Percentiles rank a stretch among this genome's conserved stretches.
These are phyloP conservation scores for Crenuchus spilurus DNA, from an alignment of 2,797 vertebrate genomes.

Conservation along the genomic window DNA sequence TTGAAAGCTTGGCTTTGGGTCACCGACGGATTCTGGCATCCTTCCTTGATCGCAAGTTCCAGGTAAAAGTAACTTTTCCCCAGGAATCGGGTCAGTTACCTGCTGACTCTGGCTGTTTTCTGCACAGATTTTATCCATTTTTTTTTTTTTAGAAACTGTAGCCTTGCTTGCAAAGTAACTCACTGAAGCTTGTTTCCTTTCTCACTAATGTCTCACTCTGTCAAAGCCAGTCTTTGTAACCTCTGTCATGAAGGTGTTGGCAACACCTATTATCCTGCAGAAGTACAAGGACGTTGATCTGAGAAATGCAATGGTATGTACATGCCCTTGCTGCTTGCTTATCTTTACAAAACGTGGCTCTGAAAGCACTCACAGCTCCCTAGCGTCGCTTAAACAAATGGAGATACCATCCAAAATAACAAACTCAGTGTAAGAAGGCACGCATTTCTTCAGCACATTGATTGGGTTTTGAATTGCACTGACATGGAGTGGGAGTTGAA, in stretches of 20 bases:
- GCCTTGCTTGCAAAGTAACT: conserved; percentile 25
- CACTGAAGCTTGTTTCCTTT: background rate
- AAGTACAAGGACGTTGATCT: background rate
- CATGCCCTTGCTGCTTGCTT: conserved; percentile 7
- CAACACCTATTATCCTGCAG: background rate
- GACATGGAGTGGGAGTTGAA: background rate
- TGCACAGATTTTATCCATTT: conserved; percentile 49
- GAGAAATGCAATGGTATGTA: background rate
- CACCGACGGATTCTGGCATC: background rate
- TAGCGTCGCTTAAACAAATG: background rate
- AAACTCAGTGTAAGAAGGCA: background rate
- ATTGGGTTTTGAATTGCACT: background rate
- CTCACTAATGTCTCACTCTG: background rate
- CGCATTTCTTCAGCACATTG: background rate
- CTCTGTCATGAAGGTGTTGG: background rate
- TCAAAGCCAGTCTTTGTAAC: background rate
- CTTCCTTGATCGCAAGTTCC: conserved; percentile 2
- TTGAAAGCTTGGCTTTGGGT: background rate
- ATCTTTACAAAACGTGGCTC: conserved; percentile 26
- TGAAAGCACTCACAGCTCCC: background rate
- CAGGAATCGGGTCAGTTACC: conserved; percentile 10
- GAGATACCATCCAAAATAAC: background rate
- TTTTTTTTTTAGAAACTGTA: conserved; percentile 34
- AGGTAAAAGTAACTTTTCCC: background rate
- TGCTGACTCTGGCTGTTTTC: background rate